phyloP scores from a whole-genome alignment of 2,888 invertebrate genomes.

The Helicoverpa assulta region DNA sequence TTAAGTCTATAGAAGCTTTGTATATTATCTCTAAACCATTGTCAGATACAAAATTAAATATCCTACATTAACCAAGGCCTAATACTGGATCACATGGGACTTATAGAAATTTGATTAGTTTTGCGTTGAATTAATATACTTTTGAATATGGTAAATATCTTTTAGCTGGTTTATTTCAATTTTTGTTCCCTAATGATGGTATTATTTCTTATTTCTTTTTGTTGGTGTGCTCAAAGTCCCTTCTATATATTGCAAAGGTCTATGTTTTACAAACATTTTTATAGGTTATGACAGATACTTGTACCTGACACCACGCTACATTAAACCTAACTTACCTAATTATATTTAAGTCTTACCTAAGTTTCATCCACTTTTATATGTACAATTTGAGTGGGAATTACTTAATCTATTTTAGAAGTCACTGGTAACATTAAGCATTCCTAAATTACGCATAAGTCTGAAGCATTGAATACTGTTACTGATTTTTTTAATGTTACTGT shows the following conservation, averaged over 20 bases:
- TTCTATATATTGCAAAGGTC: background rate
- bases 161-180: too few species aligned
- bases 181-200: background rate
- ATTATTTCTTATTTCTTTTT: background rate
- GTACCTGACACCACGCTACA: background rate
- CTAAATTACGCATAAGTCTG: constrained; percentile 1
- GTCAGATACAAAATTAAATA: background rate
- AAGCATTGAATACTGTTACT: background rate
- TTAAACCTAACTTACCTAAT: background rate
- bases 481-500: too few species aligned
- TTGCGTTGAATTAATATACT: too few species aligned
- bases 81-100: background rate
- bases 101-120: too few species aligned
- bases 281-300: constrained; percentile 1
- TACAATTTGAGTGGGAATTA: constrained; percentile 9
- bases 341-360: background rate
- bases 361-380: constrained; percentile 6
- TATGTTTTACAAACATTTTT: background rate
- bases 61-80: background rate
- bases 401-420: background rate
- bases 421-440: background rate
- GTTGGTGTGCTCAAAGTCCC: background rate
- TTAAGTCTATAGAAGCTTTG: background rate
- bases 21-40: background rate
- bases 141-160: too few species aligned